Evolutionary conservation across 2,888 invertebrate genomes (phyloP).

Genomic region (Drosophila testacea): DNA sequence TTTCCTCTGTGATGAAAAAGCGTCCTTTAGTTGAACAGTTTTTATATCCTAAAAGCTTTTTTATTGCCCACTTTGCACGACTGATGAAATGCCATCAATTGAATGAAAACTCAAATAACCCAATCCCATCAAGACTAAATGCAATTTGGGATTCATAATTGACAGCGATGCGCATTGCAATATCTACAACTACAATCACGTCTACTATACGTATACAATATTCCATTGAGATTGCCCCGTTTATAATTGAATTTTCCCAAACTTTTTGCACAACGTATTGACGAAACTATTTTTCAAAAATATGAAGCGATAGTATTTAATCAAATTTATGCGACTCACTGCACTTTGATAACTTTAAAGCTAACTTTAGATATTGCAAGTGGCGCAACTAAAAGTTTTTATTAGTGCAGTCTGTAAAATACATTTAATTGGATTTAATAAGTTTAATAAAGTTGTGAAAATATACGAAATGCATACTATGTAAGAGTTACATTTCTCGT

Average conservation of each 20-base stretch:
- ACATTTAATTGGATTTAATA: not conserved
- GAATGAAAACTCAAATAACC: constrained; percentile 47
- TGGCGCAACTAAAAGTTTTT: not conserved
- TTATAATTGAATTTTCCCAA: constrained; percentile 50
- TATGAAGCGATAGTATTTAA: constrained; percentile 28
- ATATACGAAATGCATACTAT: no score
- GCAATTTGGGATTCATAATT: constrained; percentile 71
- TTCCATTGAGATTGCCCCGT: constrained; percentile 22
- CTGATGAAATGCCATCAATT: constrained; percentile 58
- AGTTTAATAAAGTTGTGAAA: not conserved
- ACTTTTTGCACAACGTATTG: constrained; percentile 7
- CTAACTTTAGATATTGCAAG: not conserved
- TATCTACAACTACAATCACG: constrained; percentile 2
- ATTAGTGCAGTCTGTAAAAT: not conserved
- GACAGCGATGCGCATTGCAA: constrained; percentile 48
- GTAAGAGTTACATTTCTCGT: no score
- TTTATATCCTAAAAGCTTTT: constrained; percentile 62
- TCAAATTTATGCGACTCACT: constrained; percentile 31
- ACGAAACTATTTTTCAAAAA: constrained; percentile 17
- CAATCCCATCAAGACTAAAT: constrained; percentile 56
- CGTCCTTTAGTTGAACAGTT: constrained; percentile 7
- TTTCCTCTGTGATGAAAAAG: constrained; percentile 1
- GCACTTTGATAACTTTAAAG: not conserved
- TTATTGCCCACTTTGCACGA: constrained; percentile 55
- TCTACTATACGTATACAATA: not conserved